These are phyloP conservation scores for Muscidifurax raptorellus DNA, from an alignment of 1,140 invertebrate genomes.

Conservation along the genomic window DNA sequence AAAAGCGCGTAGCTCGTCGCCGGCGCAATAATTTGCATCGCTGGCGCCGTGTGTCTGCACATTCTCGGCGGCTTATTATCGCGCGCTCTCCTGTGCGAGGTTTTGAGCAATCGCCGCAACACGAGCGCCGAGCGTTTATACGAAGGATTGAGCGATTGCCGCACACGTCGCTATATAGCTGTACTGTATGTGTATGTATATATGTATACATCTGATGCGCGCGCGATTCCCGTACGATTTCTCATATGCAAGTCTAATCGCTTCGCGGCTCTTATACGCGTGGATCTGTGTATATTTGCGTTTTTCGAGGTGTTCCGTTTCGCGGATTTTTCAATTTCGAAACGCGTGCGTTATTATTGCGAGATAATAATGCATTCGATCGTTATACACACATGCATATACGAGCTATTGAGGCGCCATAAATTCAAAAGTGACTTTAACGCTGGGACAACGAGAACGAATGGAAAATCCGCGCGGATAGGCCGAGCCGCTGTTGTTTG, in stretches of 20 bases:
- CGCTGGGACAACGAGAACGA: background rate
- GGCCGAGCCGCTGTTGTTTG: background rate
- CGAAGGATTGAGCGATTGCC: conserved; percentile 40
- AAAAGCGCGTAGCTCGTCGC: conserved; percentile 11
- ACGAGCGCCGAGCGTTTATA: conserved; percentile 10
- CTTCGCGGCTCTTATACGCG: background rate
- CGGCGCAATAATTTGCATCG: conserved; percentile 44
- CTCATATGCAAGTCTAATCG: conserved; percentile 5
- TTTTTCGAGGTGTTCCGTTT: no score
- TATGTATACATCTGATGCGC: background rate
- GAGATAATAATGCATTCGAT: no score
- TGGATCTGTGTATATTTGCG: background rate
- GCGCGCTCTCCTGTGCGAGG: background rate
- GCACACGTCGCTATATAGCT: conserved; percentile 13
- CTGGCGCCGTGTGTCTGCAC: conserved; percentile 46
- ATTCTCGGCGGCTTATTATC: conserved; percentile 38
- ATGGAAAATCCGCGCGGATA: background rate
- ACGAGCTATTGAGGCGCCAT: background rate
- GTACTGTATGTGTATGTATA: background rate
- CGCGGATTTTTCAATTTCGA: no score
- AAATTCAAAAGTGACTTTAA: background rate
- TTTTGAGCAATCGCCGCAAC: conserved; percentile 46
- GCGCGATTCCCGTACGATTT: background rate
- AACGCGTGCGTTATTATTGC: no score
- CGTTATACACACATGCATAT: no score